These are phyloP conservation scores for Kradibia gibbosae DNA, from an alignment of 1,140 invertebrate genomes.

Conservation along the genomic window DNA sequence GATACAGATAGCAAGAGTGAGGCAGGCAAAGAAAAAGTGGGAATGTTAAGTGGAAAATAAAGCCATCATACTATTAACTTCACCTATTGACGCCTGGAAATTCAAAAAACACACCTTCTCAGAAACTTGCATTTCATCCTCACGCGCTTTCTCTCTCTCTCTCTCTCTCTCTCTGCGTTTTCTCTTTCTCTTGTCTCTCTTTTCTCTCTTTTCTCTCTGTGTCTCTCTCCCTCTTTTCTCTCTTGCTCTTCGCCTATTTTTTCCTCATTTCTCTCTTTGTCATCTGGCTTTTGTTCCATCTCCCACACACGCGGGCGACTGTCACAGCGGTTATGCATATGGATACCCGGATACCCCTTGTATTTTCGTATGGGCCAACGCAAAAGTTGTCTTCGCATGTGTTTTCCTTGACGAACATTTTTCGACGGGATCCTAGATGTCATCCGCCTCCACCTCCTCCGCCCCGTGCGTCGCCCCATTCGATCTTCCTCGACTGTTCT, in stretches of 20 bases:
- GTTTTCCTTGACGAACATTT: slow-evolving; percentile 12
- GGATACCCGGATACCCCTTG: slow-evolving; percentile 4
- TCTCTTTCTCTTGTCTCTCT: not conserved
- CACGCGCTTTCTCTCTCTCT: not conserved
- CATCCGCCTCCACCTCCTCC: not conserved
- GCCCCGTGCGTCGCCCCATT: not conserved
- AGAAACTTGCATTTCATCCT: not conserved
- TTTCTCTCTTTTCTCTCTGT: too few relatives aligned
- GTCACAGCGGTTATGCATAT: slow-evolving; percentile 7
- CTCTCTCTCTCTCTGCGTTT: too few relatives aligned
- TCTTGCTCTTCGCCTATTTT: too few relatives aligned
- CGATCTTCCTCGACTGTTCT: not conserved
- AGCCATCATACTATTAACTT: not conserved
- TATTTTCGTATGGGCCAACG: not conserved
- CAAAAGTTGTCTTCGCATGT: slow-evolving; percentile 8
- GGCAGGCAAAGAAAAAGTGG: not conserved
- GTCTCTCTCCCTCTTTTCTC: too few relatives aligned
- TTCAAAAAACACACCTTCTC: slow-evolving; percentile 21
- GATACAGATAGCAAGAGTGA: not conserved
- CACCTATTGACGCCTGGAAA: slow-evolving; percentile 10
- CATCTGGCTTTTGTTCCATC: not conserved
- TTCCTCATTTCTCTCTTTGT: not conserved
- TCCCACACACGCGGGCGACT: not conserved
- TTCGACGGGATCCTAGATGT: not conserved
- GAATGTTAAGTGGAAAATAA: slow-evolving; percentile 4